These are phyloP conservation scores for Apoderus coryli DNA, from an alignment of 2,888 invertebrate genomes.

Conservation along the genomic window DNA sequence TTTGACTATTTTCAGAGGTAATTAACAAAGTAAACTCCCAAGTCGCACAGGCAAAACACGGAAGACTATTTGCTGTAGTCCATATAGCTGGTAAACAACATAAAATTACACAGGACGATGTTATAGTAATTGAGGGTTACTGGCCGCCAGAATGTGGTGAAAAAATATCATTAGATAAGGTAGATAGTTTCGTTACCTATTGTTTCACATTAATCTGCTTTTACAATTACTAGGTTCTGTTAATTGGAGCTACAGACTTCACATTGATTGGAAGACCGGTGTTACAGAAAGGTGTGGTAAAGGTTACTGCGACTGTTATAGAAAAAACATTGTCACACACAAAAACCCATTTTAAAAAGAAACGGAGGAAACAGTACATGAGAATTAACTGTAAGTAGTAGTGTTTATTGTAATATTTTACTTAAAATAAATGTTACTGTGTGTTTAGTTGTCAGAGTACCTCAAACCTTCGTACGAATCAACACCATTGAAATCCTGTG, in stretches of 20 bases:
- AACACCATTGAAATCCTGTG: conserved; percentile 50
- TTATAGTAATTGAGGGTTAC: conserved; percentile 66
- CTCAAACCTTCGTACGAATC: conserved; percentile 62
- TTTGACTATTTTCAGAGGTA: conserved; percentile 31
- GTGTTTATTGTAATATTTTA: neutral
- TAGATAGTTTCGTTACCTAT: conserved; percentile 18
- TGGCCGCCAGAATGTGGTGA: conserved; percentile 77
- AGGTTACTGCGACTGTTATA: conserved; percentile 66
- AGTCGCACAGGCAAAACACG: conserved; percentile 37
- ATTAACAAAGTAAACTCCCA: conserved; percentile 49
- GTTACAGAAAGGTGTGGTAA: conserved; percentile 55
- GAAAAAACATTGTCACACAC: conserved; percentile 74
- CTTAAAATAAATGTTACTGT: conserved; percentile 12
- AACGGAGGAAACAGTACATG: conserved; percentile 61
- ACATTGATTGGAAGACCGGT: conserved; percentile 69
- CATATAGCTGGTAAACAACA: conserved; percentile 72
- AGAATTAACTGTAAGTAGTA: conserved; percentile 50
- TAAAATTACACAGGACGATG: conserved; percentile 73
- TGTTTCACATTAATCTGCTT: conserved; percentile 3
- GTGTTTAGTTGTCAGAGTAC: conserved; percentile 42
- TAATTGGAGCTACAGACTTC: conserved; percentile 67
- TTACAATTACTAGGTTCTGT: conserved; percentile 37
- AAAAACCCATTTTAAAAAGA: conserved; percentile 61
- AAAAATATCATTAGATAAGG: conserved; percentile 67
- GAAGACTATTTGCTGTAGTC: conserved; percentile 67